Evolutionary conservation across 2,888 invertebrate genomes (phyloP).

Genomic region (Eudemis profundana): DNA sequence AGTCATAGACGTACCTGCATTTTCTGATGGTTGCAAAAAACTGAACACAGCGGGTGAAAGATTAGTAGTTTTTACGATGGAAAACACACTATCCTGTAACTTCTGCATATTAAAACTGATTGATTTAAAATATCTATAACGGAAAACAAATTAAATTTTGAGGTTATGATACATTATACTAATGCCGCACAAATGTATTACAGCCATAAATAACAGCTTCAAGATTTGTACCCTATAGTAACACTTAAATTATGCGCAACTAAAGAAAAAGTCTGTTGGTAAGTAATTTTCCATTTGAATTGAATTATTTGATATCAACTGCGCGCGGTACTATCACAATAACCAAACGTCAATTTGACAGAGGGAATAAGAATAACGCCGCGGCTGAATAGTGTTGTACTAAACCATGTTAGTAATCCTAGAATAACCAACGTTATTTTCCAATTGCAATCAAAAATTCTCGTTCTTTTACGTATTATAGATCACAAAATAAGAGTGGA

Average conservation of each 20-base stretch:
- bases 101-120: slow-evolving; percentile 68
- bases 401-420: background rate
- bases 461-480: too few species aligned
- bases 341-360: slow-evolving; percentile 24
- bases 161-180: slow-evolving; percentile 63
- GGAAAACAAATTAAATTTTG: slow-evolving; percentile 51
- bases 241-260: slow-evolving; percentile 15
- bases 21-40: slow-evolving; percentile 76
- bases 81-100: slow-evolving; percentile 79
- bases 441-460: background rate
- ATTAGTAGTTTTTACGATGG: slow-evolving; percentile 76
- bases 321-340: slow-evolving; percentile 36
- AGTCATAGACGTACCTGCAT: slow-evolving; percentile 65
- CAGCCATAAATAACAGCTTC: slow-evolving; percentile 1
- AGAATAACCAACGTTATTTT: slow-evolving; percentile 4
- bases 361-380: background rate
- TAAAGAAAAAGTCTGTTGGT: slow-evolving; percentile 21
- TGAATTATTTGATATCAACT: background rate
- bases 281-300: slow-evolving; percentile 36
- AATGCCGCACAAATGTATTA: slow-evolving; percentile 1
- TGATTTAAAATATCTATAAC: slow-evolving; percentile 49
- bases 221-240: slow-evolving; percentile 11
- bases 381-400: slow-evolving; percentile 10
- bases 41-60: slow-evolving; percentile 79
- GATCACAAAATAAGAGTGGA: too few species aligned